Evolutionary conservation across 2,888 invertebrate species (phyloP), one percentile per base, ranked within the genome.

Genomic region (Hirudinaria manillensis): DNA sequence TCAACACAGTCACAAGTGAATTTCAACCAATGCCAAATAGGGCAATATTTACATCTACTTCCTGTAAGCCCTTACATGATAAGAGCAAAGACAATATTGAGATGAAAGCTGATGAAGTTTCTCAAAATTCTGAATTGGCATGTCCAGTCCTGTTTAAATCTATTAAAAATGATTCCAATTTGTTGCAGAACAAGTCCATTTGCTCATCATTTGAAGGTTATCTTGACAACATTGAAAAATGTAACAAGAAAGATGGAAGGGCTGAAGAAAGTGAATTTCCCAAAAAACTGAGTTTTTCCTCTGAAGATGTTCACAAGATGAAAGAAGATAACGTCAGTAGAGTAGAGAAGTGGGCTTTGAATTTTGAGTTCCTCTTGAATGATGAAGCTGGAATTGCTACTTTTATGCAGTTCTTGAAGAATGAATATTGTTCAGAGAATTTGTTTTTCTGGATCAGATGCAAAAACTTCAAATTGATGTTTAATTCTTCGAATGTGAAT

Each of bases 391-490:
- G 68, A n/a, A 34, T 34, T 68, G 36, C 32, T 29, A 68, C 36
- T n/a, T 68, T 68, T 34, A 34, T 68, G 32, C 16, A 68, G 36
- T 68, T 68, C 16, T 34, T 68, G 36, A 68, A 68, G 32, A 68
- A 68, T 34, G 68, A 68, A 68, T 36, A 29, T 32, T 34, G 68
- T 36, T 34, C 29, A 68, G 68, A 68, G 32, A 68, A 68, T 68
- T 36, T 68, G 36, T 29, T 34, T 1, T 68, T 68, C 32, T 68
- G 68, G 68, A 16, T 68, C 2, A 68, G 34, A 34, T 68, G 68
- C 34, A 29, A 34, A n/a, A n/a, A 68, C 32, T 68, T 34, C 68
- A 68, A 68, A 24, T 10, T 34, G 7, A 2, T 61, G 29, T 61
- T 61, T 29, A 27, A 6, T 29, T 27, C 61, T 61, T 61, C 61